These are phyloP conservation scores for Datnioides undecimradiatus DNA, from an alignment of 2,113 vertebrate genomes.

Conservation along the genomic window DNA sequence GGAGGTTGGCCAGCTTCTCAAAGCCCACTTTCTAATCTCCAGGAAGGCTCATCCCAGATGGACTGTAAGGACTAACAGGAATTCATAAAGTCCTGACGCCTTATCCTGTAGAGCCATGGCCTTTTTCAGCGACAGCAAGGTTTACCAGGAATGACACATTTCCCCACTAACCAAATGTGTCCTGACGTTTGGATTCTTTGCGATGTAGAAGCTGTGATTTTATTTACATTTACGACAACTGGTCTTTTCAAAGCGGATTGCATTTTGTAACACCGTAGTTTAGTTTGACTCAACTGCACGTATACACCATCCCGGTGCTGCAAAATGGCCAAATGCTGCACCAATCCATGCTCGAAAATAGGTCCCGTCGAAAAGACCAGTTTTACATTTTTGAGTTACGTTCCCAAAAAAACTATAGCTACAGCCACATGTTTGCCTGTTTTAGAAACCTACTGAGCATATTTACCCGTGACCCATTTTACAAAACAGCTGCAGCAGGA, in stretches of 20 bases:
- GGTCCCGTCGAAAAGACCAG: not conserved
- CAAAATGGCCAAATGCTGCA: not conserved
- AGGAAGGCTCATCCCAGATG: slow-evolving; percentile 75
- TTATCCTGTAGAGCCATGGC: slow-evolving; percentile 50
- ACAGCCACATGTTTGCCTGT: too few species aligned
- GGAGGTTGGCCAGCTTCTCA: slow-evolving; percentile 70
- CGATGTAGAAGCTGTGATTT: not conserved
- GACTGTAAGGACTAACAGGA: slow-evolving; percentile 67
- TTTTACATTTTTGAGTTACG: not conserved
- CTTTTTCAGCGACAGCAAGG: slow-evolving; percentile 31
- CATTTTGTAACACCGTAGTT: slow-evolving; percentile 1
- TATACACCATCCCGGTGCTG: not conserved
- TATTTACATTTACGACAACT: not conserved
- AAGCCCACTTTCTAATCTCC: slow-evolving; percentile 76
- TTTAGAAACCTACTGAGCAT: not conserved
- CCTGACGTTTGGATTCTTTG: not conserved
- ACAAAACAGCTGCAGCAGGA: not conserved
- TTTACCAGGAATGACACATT: slow-evolving; percentile 37
- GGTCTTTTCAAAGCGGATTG: not conserved
- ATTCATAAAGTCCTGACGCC: slow-evolving; percentile 64
- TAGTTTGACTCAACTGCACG: not conserved
- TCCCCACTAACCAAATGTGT: not conserved
- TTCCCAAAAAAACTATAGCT: not conserved
- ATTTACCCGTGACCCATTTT: not conserved
- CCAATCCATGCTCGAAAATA: not conserved